These are phyloP conservation scores for Griposia aprilina DNA, from an alignment of 2,888 invertebrate genomes.

Conservation along the genomic window DNA sequence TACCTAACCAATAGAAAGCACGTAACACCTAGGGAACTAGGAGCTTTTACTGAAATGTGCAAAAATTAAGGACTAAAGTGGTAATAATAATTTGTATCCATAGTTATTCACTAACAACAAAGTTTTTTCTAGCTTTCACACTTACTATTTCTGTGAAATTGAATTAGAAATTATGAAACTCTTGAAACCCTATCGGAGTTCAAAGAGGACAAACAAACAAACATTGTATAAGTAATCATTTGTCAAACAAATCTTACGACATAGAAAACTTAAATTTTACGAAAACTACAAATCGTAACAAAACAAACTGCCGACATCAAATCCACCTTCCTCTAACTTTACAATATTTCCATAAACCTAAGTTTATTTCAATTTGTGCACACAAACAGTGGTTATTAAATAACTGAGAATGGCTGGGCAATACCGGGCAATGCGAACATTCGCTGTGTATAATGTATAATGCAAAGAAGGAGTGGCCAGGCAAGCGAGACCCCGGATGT, in stretches of 20 bases:
- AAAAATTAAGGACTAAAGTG: background rate
- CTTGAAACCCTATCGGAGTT: too few relatives aligned
- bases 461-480: conserved; percentile 58
- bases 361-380: conserved; percentile 56
- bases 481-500: conserved; percentile 45
- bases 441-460: conserved; percentile 65
- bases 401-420: conserved; percentile 49
- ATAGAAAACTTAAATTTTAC: background rate
- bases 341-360: conserved; percentile 3
- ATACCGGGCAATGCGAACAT: conserved; percentile 53
- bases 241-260: too few relatives aligned
- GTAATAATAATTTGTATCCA: background rate
- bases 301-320: conserved; percentile 11
- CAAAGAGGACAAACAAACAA: too few relatives aligned
- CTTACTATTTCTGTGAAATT: background rate
- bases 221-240: too few relatives aligned
- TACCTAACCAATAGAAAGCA: background rate
- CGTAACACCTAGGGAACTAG: background rate
- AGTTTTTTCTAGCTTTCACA: too few relatives aligned
- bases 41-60: background rate
- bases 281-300: conserved; percentile 23
- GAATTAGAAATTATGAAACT: background rate
- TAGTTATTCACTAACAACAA: background rate
- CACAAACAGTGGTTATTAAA: conserved; percentile 53
- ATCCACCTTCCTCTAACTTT: conserved; percentile 15